Evolutionary conservation across 2,888 invertebrate genomes (phyloP), one percentile per base, ranked within the genome.

Genomic region (Stenichneumon culpator): DNA sequence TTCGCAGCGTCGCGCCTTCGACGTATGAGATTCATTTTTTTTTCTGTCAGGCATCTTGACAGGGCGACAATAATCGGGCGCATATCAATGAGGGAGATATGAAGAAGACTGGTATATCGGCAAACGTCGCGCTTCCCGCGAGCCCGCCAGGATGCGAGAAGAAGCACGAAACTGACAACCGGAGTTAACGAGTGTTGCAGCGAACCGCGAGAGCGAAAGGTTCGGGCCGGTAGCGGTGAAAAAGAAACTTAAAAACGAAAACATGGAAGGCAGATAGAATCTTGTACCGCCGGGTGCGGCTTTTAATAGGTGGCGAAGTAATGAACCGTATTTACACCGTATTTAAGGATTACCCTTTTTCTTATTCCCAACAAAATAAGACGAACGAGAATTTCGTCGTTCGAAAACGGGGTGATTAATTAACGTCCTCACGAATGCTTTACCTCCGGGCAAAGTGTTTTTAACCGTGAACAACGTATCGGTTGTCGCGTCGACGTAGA

Each of bases 1-100:
- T 19, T 52, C 52, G 19, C 19, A 19, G 6, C n/a, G 19, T 4
- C 47, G 9, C 25, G 3, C 16, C 19, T 9, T 28, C 16, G 69
- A 28, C 36, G n/a, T 22, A 0, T 19, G 19, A 5, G 19, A 9
- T 19, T 32, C 19, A 50, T 70, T 70, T 5, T 54, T 50, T 28
- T 54, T 52, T 1, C 11, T 1, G n/a, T 52, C 9, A 19, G 11
- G 19, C n/a, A 19, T 28, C 36, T 36, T n/a, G 70, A 11, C 28
- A 19, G 1, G 22, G 32, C 52, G 52, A 60, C 32, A 16, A 16
- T 50, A 25, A 36, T 72, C 54, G 36, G 0, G 7, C n/a, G 11
- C 14, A 19, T 39, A 72, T 72, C 54, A 57, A 72, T 72, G 72
- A 54, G 52, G 36, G 32, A 54, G 39, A 72, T 54, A 72, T 22